Evolutionary conservation across 2,113 vertebrate species (phyloP), one percentile per base, ranked within the genome.

Genomic region (Paramormyrops kingsleyae): DNA sequence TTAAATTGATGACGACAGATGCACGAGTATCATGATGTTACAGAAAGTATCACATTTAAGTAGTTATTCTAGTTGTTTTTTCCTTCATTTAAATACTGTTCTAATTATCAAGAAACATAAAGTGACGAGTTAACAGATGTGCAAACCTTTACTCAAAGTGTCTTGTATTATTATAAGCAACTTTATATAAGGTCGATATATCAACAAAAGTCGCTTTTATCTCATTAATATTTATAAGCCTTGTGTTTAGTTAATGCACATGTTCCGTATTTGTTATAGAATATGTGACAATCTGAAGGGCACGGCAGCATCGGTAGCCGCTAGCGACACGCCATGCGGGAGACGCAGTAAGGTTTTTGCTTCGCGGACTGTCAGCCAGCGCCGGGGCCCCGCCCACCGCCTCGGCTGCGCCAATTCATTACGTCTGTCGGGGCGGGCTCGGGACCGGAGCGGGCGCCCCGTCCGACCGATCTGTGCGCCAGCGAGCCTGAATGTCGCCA

Each of bases 401-500:
- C 88, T 53, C 44, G 74, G 19, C 52, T 27, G 70, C 27, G 35
- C 74, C 42, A 56, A 9, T 56, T 21, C 88, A 44, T 89, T 70
- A 89, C 88, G 88, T 59, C 66, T 70, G 42, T 74, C 21, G 80
- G 24, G 24, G 74, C 39, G 49, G 17, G 50, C 13, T 31, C 27
- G 3, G 49, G 12, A 52, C 74, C 24, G 74, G 42, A 83, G 77
- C 49, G 5, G 17, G 84, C 31, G 47, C 13, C 24, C 46, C 0
- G 77, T 83, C 19, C 15, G 83, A 19, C 83, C 85, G 21, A 89
- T 47, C 44, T 19, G 42, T 46, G 39, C 83, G 39, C 83, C 44
- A 47, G 42, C 21, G 44, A 84, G 44, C 5, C 44, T n/a, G 42
- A 24, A 84, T 24, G 90, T 93, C 86, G 77, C 31, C 42, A 24